phyloP scores from a whole-genome alignment of 2,888 invertebrate species.

The Terebella lapidaria region DNA sequence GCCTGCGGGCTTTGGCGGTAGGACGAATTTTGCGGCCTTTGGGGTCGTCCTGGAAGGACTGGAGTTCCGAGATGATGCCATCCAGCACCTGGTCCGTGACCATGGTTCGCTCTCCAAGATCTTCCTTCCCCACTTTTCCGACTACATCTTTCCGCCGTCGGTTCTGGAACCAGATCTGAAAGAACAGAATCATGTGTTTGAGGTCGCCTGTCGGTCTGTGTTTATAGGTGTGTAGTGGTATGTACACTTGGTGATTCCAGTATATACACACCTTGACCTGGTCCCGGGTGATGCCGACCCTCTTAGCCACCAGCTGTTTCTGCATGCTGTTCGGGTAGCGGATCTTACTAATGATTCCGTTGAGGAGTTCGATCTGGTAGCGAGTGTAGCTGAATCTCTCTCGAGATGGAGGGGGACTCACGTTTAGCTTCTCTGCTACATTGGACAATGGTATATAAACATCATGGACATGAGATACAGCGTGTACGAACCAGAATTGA shows the following conservation, averaged over 20 bases:
- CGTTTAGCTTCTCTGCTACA: too few relatives aligned
- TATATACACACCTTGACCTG: slow-evolving; percentile 45
- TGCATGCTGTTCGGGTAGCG: slow-evolving; percentile 49
- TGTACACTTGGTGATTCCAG: not conserved
- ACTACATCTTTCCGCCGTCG: slow-evolving; percentile 46
- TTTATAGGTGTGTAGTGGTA: too few relatives aligned
- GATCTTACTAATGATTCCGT: slow-evolving; percentile 41
- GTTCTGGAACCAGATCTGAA: slow-evolving; percentile 51
- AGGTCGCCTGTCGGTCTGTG: not conserved
- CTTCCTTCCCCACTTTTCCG: slow-evolving; percentile 19
- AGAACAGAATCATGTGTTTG: slow-evolving; percentile 7
- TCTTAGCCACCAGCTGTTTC: slow-evolving; percentile 48
- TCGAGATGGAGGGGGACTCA: slow-evolving; percentile 15
- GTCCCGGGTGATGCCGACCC: slow-evolving; percentile 47
- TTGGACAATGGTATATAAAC: too few relatives aligned
- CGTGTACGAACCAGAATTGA: too few relatives aligned
- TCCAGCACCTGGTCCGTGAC: slow-evolving; percentile 39
- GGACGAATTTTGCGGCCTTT: slow-evolving; percentile 3
- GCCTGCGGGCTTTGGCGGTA: not conserved
- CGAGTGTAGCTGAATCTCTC: slow-evolving; percentile 45
- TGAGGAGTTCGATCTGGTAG: slow-evolving; percentile 48
- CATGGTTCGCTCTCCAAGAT: slow-evolving; percentile 19
- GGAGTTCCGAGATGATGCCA: slow-evolving; percentile 39
- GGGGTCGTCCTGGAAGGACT: slow-evolving; percentile 32
- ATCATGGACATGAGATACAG: too few relatives aligned